Percentiles rank a stretch among this genome's conserved stretches.
Conservation (phyloP, 2,113 vertebrate genomes). For the Saguinus imperator region DNA sequence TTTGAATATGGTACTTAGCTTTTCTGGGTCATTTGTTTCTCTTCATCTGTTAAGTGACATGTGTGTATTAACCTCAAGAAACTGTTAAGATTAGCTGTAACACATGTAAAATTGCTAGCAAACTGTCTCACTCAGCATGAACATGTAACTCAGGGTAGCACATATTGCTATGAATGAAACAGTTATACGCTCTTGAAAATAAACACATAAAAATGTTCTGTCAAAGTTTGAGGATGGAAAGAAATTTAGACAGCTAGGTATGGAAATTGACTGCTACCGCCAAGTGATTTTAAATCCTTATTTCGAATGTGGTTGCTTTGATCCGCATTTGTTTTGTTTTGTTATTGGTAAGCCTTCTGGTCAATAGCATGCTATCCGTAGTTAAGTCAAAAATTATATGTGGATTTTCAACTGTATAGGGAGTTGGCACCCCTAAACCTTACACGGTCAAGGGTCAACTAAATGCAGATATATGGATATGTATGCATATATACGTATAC, state of each 20-base stretch:
- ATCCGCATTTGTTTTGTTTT: not conserved
- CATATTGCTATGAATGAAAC: not conserved
- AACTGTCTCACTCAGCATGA: not conserved
- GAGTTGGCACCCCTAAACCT: not conserved
- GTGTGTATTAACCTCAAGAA: not conserved
- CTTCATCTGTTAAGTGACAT: not conserved
- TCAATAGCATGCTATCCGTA: not conserved
- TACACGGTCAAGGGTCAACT: not conserved
- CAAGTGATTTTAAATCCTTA: not conserved
- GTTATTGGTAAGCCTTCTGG: not conserved
- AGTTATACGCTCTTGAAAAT: not conserved
- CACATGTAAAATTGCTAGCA: not conserved
- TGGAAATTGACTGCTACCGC: not conserved
- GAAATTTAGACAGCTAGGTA: not conserved
- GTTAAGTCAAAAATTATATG: not conserved
- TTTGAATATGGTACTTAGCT: not conserved
- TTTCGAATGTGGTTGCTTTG: not conserved
- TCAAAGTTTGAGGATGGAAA: not conserved
- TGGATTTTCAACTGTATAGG: not conserved
- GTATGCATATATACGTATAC: not conserved
- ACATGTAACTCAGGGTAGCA: not conserved
- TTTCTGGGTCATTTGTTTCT: not conserved
- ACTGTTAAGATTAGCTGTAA: not conserved
- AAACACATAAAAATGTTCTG: not conserved
- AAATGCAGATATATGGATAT: too few relatives aligned